phyloP scores from a whole-genome alignment of 2,888 invertebrate species.

The Lymantria monacha region DNA sequence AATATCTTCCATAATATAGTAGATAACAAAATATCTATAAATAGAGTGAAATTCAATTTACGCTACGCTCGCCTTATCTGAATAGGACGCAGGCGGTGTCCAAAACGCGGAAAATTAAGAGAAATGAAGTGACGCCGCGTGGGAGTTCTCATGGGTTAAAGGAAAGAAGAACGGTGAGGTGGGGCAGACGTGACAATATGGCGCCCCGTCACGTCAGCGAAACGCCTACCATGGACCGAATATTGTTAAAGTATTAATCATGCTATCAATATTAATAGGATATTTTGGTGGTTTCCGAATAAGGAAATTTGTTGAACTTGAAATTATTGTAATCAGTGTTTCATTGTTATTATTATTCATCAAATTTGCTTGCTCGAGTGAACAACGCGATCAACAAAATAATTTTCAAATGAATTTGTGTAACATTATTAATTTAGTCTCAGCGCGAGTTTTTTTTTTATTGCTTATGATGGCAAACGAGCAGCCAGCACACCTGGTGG shows the following conservation, averaged over 20 bases:
- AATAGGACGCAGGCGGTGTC: conserved; percentile 56
- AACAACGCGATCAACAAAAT: background rate
- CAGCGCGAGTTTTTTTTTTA: too few relatives aligned
- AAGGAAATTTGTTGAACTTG: background rate
- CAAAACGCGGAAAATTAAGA: conserved; percentile 65
- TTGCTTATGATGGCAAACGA: too few relatives aligned
- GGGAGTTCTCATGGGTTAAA: conserved; percentile 12
- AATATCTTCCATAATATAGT: conserved; percentile 3
- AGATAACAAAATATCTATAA: conserved; percentile 26
- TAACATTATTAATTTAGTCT: background rate
- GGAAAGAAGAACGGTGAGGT: conserved; percentile 1
- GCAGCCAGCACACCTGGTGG: too few relatives aligned
- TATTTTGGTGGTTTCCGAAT: background rate
- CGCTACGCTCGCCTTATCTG: conserved; percentile 50
- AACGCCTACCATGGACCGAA: conserved; percentile 20
- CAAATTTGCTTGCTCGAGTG: background rate
- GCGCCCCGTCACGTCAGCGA: conserved; percentile 52
- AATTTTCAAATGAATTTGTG: background rate
- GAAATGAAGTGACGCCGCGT: conserved; percentile 44
- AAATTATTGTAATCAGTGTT: conserved; percentile 8
- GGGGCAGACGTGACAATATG: conserved; percentile 37
- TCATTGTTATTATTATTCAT: background rate
- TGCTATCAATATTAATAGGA: conserved; percentile 24
- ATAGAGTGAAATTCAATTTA: conserved; percentile 49
- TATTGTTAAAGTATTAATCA: conserved; percentile 17